phyloP scores from a whole-genome alignment of 2,113 vertebrate genomes.

The Ovibos moschatus region DNA sequence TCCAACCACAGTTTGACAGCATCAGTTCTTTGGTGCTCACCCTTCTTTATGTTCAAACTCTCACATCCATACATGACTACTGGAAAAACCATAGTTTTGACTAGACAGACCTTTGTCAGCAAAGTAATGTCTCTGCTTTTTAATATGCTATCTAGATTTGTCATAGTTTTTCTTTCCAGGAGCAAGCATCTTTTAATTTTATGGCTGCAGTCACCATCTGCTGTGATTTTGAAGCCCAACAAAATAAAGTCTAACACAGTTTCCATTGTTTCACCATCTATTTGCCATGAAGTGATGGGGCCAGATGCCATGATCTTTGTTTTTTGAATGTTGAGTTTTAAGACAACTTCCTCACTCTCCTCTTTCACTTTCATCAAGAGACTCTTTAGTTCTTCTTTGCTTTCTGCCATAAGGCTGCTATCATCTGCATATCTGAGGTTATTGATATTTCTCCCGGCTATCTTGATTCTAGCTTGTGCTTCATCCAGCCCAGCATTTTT shows the following conservation, averaged over 20 bases:
- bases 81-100: background rate
- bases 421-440: background rate
- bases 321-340: background rate
- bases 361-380: background rate
- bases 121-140: background rate
- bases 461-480: background rate
- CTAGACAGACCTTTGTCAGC: background rate
- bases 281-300: background rate
- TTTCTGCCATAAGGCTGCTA: background rate
- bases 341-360: background rate
- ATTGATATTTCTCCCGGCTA: background rate
- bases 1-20: background rate
- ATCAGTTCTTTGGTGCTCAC: background rate
- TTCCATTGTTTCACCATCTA: background rate
- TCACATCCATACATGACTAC: background rate
- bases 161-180: background rate
- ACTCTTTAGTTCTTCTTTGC: background rate
- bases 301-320: background rate
- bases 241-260: background rate
- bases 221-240: background rate
- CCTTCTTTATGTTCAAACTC: background rate
- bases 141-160: background rate
- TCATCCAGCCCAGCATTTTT: background rate
- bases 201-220: background rate
- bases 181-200: background rate